Base-by-base conservation (phyloP, 1,140 invertebrate species). In the Condylostylus longicornis region DNA sequence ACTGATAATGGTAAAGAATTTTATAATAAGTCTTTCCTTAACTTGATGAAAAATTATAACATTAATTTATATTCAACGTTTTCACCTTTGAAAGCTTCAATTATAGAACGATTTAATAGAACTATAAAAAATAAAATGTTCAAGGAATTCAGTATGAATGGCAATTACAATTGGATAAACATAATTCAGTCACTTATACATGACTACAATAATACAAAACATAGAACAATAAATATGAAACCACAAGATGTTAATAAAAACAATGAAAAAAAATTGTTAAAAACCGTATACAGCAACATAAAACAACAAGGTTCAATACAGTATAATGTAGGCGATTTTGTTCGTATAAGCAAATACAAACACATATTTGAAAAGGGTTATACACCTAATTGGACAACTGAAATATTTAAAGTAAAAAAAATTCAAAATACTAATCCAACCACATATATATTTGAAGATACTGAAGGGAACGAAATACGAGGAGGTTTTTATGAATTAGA, bases 11-110 rank as follows among this genome's bases (percentile, higher is more conserved):
- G 48, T 18, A 54, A 49, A 41, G 46, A 56, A 45, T 59, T 58
- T 45, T 54, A 47, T 32, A 54, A 53, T 44, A 43, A 18, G 12
- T 5, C 45, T 12, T 61, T 59, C 42, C 18, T 44, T 30, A 19
- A 28, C 5, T 35, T 62, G 23, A 51, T 61, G 43, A 38, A 48
- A 43, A 44, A 43, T 33, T 43, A 52, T 44, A 43, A 53, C 10
- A 59, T 67, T 25, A 55, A 64, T 43, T 48, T 64, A 41, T 67
- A 63, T 45, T 60, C 50, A 12, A 64, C 61, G 15, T 62, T 51
- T 49, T 54, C 46, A 36, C 45, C 45, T 25, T 52, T 54, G 25
- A 71, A 69, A 53, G 62, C 61, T 13, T 50, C 54, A 13, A 52
- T 67, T 36, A 53, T 54, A 21, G 64, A 67, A 48, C 31, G 63